These are phyloP conservation scores for Chironex yamaguchii DNA, from an alignment of 30 jellyfish, hydroid and myxozoan species.

Conservation along the genomic window DNA sequence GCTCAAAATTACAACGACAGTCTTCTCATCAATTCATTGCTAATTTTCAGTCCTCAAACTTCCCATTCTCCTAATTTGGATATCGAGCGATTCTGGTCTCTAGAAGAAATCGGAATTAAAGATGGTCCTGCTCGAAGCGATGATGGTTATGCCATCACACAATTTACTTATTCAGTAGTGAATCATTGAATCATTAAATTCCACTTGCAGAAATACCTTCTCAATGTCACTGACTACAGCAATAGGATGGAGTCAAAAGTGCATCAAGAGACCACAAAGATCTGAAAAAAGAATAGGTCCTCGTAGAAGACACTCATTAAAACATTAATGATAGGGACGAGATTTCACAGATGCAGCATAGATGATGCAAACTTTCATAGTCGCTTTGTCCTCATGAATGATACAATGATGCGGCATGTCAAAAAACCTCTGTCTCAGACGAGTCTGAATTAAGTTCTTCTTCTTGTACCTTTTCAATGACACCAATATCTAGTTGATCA, in stretches of 20 bases:
- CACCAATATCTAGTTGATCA: constrained; percentile 11
- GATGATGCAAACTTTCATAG: constrained; percentile 24
- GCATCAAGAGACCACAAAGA: constrained; percentile 11
- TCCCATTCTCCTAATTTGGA: no score
- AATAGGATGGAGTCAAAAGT: constrained; percentile 14
- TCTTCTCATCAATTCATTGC: no score
- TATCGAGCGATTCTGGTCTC: no score
- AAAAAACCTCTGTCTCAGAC: neutral
- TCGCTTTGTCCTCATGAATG: neutral
- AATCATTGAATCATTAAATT: no score
- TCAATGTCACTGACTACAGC: constrained; percentile 38
- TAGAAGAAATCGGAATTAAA: no score
- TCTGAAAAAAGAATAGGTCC: constrained; percentile 54
- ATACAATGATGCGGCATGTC: constrained; percentile 47
- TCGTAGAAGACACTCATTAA: constrained; percentile 18
- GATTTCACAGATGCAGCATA: constrained; percentile 43
- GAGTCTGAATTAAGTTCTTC: no score
- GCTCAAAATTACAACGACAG: no score
- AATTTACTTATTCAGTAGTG: constrained; percentile 10
- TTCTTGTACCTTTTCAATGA: neutral
- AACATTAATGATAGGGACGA: neutral
- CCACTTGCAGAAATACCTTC: no score
- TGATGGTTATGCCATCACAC: neutral
- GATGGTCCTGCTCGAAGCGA: no score
- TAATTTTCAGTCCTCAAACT: no score